phyloP scores from a whole-genome alignment of 2,113 vertebrate genomes.

The Protobothrops mucrosquamatus region DNA sequence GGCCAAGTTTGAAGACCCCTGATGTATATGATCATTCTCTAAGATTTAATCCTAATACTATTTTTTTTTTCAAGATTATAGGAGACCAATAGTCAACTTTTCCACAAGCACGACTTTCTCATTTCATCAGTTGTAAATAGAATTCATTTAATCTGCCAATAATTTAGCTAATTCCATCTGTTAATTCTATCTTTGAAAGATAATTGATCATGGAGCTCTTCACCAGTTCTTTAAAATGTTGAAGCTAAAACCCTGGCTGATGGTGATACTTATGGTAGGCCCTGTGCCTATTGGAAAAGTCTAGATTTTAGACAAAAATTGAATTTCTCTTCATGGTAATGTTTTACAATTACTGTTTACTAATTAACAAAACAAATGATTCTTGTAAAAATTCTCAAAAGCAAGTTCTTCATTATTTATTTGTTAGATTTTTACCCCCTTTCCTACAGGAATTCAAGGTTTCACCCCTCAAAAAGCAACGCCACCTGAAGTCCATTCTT shows the following conservation, averaged over 20 bases:
- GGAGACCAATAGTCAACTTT: neutral
- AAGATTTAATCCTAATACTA: neutral
- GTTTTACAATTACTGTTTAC: neutral
- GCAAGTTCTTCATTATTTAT: neutral
- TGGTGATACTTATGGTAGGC: neutral
- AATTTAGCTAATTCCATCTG: conserved; percentile 6
- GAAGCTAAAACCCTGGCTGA: neutral
- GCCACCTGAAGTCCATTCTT: neutral
- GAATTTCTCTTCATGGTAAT: neutral
- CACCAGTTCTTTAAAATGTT: neutral
- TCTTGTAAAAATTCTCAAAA: neutral
- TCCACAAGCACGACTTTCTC: neutral
- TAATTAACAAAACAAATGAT: neutral
- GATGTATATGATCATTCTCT: neutral
- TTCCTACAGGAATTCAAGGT: neutral
- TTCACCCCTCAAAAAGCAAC: neutral
- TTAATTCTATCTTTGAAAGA: neutral
- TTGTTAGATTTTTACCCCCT: neutral
- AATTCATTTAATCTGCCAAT: conserved; percentile 16
- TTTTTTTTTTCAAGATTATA: neutral
- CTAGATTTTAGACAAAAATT: neutral
- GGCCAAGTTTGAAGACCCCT: too few species aligned
- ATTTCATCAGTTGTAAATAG: neutral
- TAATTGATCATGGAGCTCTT: neutral
- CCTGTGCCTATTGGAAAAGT: neutral